phyloP scores from a whole-genome alignment of 2,797 vertebrate genomes.

The Eulemur albifrons region DNA sequence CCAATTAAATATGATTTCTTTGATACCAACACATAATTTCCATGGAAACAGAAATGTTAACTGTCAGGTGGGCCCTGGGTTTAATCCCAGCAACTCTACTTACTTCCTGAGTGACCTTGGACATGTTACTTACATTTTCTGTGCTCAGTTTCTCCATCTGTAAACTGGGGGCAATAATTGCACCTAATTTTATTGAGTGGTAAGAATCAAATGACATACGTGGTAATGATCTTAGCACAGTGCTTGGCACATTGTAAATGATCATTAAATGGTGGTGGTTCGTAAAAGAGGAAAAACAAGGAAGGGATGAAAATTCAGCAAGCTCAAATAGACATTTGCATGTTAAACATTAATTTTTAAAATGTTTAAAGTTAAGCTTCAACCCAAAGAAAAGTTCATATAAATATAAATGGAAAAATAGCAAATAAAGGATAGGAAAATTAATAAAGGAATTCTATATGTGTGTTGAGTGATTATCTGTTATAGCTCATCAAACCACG shows the following conservation, averaged over 20 bases:
- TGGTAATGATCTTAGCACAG: background rate
- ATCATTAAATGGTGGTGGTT: background rate
- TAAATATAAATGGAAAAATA: background rate
- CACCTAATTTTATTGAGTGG: background rate
- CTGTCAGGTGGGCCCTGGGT: background rate
- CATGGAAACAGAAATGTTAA: background rate
- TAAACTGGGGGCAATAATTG: background rate
- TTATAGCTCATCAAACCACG: conserved; percentile 27
- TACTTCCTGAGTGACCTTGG: background rate
- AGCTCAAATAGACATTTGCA: background rate
- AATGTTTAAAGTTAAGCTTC: conserved; percentile 38
- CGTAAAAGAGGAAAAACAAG: background rate
- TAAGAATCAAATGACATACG: background rate
- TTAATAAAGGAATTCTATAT: conserved; percentile 28
- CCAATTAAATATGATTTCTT: background rate
- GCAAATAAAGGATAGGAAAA: background rate
- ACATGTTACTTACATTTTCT: background rate
- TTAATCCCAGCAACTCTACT: background rate
- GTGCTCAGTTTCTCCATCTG: background rate
- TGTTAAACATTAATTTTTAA: conserved; percentile 45
- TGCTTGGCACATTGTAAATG: background rate
- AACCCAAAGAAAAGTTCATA: background rate
- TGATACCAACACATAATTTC: background rate
- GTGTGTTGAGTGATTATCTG: background rate
- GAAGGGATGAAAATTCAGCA: background rate